Evolutionary conservation across 2,888 invertebrate species (phyloP).

Genomic region (Caenorhabditis zanzibari): DNA sequence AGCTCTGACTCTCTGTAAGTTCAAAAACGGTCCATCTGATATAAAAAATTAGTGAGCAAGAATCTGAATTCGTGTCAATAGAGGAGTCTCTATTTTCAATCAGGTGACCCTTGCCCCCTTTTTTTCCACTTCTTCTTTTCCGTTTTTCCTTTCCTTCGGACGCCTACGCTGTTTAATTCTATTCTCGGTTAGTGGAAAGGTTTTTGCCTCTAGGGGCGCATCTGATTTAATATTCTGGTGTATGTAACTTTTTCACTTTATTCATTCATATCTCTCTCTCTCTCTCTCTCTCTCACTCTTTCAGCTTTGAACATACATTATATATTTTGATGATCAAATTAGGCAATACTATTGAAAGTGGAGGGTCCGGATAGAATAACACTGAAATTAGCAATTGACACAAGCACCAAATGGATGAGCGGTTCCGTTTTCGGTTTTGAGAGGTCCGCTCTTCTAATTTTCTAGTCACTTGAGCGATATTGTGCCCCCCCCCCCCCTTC

Average conservation of each 20-base stretch:
- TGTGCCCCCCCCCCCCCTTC: slow-evolving; percentile 30
- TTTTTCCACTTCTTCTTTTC: neutral
- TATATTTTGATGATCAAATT: slow-evolving; percentile 40
- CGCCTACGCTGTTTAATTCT: slow-evolving; percentile 50
- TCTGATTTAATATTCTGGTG: slow-evolving; percentile 58
- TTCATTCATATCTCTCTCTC: neutral
- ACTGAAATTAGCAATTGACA: slow-evolving; percentile 8
- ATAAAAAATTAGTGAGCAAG: slow-evolving; percentile 10
- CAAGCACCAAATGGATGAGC: slow-evolving; percentile 7
- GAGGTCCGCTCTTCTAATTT: slow-evolving; percentile 43
- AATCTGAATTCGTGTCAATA: slow-evolving; percentile 33
- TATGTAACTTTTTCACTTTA: slow-evolving; percentile 40
- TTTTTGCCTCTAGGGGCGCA: slow-evolving; percentile 37
- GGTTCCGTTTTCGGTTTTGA: neutral
- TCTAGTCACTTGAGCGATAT: slow-evolving; percentile 56
- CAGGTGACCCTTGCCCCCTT: slow-evolving; percentile 49
- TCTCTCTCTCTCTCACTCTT: neutral
- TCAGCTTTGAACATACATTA: slow-evolving; percentile 20
- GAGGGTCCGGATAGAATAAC: slow-evolving; percentile 19
- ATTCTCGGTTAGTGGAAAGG: slow-evolving; percentile 45
- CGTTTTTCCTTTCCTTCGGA: slow-evolving; percentile 18
- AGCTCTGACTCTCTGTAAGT: too few relatives aligned
- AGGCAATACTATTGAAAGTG: neutral
- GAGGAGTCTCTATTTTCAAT: slow-evolving; percentile 37
- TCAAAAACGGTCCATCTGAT: slow-evolving; percentile 17